Evolutionary conservation across 1,140 invertebrate genomes (phyloP).

Genomic region (Adelges cooleyi): DNA sequence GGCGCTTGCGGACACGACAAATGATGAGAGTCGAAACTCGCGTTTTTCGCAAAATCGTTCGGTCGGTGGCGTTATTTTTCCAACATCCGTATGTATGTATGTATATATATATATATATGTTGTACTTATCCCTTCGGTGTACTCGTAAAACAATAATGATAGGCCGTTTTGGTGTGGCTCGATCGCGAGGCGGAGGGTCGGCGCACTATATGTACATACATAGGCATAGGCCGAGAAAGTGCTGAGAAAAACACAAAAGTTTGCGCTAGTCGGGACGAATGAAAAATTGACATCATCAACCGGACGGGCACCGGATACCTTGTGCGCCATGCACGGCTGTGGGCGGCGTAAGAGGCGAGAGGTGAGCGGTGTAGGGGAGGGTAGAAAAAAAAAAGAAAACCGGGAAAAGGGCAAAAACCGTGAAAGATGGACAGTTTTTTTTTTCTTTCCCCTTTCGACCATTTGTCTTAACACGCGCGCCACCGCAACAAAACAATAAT

Average conservation of each 20-base stretch:
- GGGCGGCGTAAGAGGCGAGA: no score
- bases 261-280: background rate
- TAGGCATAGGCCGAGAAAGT: background rate
- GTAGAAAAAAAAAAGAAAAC: background rate
- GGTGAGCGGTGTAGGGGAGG: background rate
- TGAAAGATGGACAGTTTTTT: constrained; percentile 17
- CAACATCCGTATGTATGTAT: background rate
- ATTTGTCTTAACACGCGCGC: constrained; percentile 11
- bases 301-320: no score
- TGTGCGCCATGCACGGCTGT: no score
- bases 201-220: no score
- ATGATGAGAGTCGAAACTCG: no score
- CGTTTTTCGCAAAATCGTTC: no score
- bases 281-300: constrained; percentile 28
- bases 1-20: no score
- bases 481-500: background rate
- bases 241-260: constrained; percentile 24
- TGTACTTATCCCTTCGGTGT: no score
- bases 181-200: background rate
- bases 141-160: constrained; percentile 5
- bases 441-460: constrained; percentile 3
- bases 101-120: background rate
- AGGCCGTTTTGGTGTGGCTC: background rate
- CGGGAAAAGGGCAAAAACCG: constrained; percentile 4
- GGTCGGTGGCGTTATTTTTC: background rate